Base-by-base conservation (phyloP, 1,140 invertebrate species). In the Helicorthomorpha holstii region DNA sequence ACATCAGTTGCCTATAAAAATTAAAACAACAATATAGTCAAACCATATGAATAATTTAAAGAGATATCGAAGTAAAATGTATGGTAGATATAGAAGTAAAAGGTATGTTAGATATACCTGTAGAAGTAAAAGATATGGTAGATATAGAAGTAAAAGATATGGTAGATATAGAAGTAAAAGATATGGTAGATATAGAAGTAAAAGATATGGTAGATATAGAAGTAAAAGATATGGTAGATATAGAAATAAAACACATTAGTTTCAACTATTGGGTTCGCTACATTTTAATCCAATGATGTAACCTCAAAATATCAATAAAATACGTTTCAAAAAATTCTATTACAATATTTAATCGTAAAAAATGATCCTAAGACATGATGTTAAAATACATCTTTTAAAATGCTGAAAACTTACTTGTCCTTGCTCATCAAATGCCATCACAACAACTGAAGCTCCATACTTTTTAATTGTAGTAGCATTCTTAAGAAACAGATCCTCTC, bases 401-500 rank as follows among this genome's bases (percentile, higher is more conserved):
- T 19, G 67, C 66, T 68, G 69, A 69, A 24, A 69, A 48, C 27
- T 4, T 50, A 51, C 50, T 66, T 78, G 76, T 26, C 77, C 77
- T 16, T 66, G 56, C 61, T 74, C 72, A 61, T 73, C 71, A 60
- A 73, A 73, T 12, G 71, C 71, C 72, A 74, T 74, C 3, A 73
- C 66, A 14, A 79, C 75, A 3, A 77, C 74, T 27, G 76, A 76
- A n/a, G 70, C 75, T 38, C 77, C 77, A 62, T 74, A 74, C 50
- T 68, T 64, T 54, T 71, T 66, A n/a, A 72, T 64, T 19, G 58
- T 61, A 34, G 50, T 61, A 22, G 69, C 69, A 53, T 70, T 73
- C 21, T 60, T 54, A 3, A 72, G 54, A 57, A 73, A 75, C 46
- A 71, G 67, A 29, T 62, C 61, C 57, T 72, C 67, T 26, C 71